Evolutionary conservation across 2,888 invertebrate species (phyloP).

Genomic region (Ferrisia virgata): DNA sequence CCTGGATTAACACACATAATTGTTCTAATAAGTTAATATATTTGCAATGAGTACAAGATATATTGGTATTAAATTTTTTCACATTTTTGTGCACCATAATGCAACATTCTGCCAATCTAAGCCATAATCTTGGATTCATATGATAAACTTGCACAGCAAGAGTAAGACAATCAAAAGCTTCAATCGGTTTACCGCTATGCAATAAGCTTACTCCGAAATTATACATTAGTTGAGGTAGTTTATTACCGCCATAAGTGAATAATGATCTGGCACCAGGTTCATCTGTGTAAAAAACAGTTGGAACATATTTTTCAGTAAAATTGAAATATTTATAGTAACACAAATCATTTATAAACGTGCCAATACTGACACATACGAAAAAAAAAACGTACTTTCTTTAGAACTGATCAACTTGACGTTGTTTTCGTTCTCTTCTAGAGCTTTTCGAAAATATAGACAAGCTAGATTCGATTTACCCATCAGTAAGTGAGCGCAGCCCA

Average conservation of each 20-base stretch:
- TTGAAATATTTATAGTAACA: not conserved
- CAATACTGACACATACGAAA: not conserved
- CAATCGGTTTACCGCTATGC: slow-evolving; percentile 72
- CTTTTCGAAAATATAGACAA: slow-evolving; percentile 74
- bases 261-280: not conserved
- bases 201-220: slow-evolving; percentile 82
- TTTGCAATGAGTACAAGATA: no score
- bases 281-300: not conserved
- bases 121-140: slow-evolving; percentile 86
- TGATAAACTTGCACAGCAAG: slow-evolving; percentile 82
- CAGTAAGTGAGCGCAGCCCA: slow-evolving; percentile 76
- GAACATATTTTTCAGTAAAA: no score
- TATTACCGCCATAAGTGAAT: slow-evolving; percentile 27
- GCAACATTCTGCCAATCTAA: slow-evolving; percentile 89
- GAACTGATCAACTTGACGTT: slow-evolving; percentile 46
- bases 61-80: no score
- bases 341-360: no score
- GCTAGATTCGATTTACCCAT: slow-evolving; percentile 78
- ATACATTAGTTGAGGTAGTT: slow-evolving; percentile 64
- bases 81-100: slow-evolving; percentile 67
- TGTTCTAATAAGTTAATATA: no score
- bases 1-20: slow-evolving; percentile 52
- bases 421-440: slow-evolving; percentile 68
- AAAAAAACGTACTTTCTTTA: not conserved
- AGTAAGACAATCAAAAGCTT: slow-evolving; percentile 87